phyloP scores from a whole-genome alignment of 2,113 vertebrate genomes.

The Pristiophorus japonicus region DNA sequence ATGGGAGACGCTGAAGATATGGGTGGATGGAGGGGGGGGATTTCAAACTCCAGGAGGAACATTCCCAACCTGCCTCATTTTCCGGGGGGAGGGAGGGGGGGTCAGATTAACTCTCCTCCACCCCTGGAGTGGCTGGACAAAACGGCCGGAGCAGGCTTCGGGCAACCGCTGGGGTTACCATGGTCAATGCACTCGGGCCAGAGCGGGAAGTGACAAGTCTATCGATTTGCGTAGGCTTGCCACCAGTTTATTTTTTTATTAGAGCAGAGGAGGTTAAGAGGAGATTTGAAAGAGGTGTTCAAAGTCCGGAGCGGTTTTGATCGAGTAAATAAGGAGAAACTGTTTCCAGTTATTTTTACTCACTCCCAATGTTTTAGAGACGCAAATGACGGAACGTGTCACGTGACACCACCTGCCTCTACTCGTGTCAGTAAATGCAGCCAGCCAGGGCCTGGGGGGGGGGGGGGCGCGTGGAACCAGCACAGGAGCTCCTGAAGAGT shows the following conservation, averaged over 20 bases:
- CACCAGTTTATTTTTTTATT: neutral
- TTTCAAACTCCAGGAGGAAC: neutral
- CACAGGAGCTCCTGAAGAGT: neutral
- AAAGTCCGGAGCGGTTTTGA: no score
- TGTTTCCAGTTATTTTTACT: neutral
- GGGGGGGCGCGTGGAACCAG: no score
- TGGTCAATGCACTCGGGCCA: neutral
- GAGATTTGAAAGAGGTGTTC: no score
- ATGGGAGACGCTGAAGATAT: neutral
- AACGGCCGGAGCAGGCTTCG: neutral
- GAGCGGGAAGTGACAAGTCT: no score
- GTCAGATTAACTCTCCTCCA: neutral
- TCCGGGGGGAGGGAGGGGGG: no score
- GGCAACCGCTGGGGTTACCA: neutral
- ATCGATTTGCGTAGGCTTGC: no score
- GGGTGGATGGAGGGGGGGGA: neutral
- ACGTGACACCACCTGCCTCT: neutral
- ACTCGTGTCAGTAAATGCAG: neutral
- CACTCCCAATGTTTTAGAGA: no score
- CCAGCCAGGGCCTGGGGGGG: no score
- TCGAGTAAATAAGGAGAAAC: no score
- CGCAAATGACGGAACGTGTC: neutral
- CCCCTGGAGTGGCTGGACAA: neutral
- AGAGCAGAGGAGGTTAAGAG: no score
- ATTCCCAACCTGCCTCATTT: neutral